Conservation (phyloP, 2,797 vertebrate genomes). For the Ficedula albicollis region DNA sequence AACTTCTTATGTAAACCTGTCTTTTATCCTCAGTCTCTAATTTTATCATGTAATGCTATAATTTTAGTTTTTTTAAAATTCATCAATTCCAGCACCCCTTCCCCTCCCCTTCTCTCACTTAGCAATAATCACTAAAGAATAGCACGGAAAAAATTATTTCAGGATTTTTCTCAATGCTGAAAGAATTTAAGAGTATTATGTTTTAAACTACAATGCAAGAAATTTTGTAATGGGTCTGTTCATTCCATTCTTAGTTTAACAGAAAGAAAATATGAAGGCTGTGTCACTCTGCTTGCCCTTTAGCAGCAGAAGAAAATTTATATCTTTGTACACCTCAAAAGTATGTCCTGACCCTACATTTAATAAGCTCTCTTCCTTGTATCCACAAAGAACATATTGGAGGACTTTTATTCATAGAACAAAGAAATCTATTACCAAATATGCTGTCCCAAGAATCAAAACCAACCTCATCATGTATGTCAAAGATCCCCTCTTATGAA, state of each 20-base stretch:
- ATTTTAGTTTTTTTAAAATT: not conserved
- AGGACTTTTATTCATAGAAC: not conserved
- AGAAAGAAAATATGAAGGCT: not conserved
- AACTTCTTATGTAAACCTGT: not conserved
- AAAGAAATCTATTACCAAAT: not conserved
- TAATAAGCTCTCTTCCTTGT: not conserved
- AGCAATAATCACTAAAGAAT: not conserved
- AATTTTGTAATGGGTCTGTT: not conserved
- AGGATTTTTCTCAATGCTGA: not conserved
- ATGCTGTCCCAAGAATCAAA: not conserved
- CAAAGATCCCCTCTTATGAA: not conserved
- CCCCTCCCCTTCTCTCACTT: not conserved
- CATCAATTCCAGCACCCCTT: not conserved
- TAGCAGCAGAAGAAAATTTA: not conserved
- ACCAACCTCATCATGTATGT: not conserved
- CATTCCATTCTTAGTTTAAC: not conserved
- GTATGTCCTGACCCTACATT: not conserved
- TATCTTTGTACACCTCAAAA: not conserved
- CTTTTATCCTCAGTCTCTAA: not conserved
- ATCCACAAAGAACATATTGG: not conserved
- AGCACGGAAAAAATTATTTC: not conserved
- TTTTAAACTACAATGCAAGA: not conserved
- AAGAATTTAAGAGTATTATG: not conserved
- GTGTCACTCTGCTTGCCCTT: not conserved
- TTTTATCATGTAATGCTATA: not conserved